Percentiles rank a stretch among this genome's conserved stretches.
Evolutionary conservation across 2,113 vertebrate species (phyloP).

Genomic region (Brienomyrus longianalis): DNA sequence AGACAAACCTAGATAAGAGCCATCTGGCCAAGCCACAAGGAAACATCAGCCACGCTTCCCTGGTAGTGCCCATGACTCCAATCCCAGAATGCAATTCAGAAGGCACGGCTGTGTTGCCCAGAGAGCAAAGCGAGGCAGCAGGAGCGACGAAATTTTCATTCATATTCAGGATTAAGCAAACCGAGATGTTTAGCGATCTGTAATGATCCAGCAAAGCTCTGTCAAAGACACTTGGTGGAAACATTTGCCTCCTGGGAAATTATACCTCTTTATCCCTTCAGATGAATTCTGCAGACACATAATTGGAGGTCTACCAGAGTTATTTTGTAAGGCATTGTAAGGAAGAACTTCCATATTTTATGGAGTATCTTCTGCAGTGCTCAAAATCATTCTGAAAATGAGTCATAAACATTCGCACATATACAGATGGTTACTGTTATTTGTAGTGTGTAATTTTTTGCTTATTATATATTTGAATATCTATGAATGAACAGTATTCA

Average conservation of each 20-base stretch:
- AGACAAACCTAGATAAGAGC: slow-evolving; percentile 53
- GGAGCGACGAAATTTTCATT: not conserved
- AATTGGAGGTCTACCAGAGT: not conserved
- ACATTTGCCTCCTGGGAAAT: not conserved
- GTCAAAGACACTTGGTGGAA: not conserved
- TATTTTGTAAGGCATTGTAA: not conserved
- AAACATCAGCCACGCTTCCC: slow-evolving; percentile 31
- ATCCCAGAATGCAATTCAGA: slow-evolving; percentile 1
- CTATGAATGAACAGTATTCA: not conserved
- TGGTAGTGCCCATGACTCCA: not conserved
- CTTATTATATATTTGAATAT: not conserved
- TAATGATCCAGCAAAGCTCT: not conserved
- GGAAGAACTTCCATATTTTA: not conserved
- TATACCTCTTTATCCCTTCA: not conserved
- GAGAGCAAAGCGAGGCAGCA: not conserved
- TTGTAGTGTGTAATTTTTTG: not conserved
- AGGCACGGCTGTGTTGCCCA: not conserved
- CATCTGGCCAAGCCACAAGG: slow-evolving; percentile 42
- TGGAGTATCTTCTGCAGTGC: not conserved
- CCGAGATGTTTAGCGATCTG: not conserved
- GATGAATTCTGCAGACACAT: not conserved
- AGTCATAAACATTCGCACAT: not conserved
- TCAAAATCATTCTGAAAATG: not conserved
- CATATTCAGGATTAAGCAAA: not conserved
- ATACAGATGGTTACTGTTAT: not conserved